Evolutionary conservation across 2,888 invertebrate genomes (phyloP).

Genomic region (Sinhomidia bicolor): DNA sequence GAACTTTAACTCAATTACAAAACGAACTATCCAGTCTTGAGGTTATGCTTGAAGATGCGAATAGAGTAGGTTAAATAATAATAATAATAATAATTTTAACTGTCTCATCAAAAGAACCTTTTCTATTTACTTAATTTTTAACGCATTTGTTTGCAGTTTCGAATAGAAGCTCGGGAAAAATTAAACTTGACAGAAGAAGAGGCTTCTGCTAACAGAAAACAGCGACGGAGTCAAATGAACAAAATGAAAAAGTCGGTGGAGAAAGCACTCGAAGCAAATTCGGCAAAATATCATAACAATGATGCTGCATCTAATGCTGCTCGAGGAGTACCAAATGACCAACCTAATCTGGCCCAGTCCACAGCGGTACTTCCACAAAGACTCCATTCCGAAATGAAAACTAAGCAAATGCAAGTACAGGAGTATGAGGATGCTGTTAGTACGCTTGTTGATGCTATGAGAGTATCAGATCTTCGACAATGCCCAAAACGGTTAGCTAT

Average conservation of each 20-base stretch:
- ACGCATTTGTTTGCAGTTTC: constrained; percentile 33
- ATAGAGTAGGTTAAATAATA: constrained; percentile 38
- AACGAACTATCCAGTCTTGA: constrained; percentile 44
- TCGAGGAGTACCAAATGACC: not conserved
- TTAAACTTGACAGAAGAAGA: constrained; percentile 48
- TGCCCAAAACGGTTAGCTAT: constrained; percentile 58
- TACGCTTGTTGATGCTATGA: constrained; percentile 50
- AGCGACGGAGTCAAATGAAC: constrained; percentile 45
- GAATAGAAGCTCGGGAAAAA: constrained; percentile 41
- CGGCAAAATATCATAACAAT: constrained; percentile 29
- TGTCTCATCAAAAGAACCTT: no score
- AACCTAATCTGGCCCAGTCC: not conserved
- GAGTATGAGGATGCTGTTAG: constrained; percentile 47
- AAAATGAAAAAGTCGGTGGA: constrained; percentile 62
- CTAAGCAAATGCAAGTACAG: constrained; percentile 14
- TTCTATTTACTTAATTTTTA: no score
- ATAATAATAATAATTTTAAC: no score
- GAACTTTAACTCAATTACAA: not conserved
- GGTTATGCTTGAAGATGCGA: constrained; percentile 61
- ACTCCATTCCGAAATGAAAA: constrained; percentile 13
- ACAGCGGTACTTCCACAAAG: not conserved
- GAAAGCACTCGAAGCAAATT: constrained; percentile 41
- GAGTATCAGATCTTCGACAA: constrained; percentile 53
- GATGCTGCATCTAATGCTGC: not conserved
- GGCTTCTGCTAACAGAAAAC: constrained; percentile 38